Evolutionary conservation across 2,113 vertebrate genomes (phyloP).

Genomic region (Cettia cetti): DNA sequence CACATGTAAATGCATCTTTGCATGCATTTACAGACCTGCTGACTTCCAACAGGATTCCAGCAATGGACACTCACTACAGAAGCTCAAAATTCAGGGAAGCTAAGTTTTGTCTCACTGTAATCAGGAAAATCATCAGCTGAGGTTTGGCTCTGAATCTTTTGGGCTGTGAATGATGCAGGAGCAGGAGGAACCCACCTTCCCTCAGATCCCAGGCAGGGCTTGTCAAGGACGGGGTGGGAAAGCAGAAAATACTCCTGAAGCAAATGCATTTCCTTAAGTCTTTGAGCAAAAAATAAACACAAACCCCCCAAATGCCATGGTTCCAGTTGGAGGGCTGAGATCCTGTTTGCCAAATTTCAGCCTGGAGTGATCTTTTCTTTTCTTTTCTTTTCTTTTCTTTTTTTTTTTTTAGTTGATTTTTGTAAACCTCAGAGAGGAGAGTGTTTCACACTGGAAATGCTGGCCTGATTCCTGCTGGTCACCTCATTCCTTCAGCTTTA

Average conservation of each 20-base stretch:
- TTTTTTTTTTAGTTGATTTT: background rate
- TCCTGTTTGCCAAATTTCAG: constrained; percentile 9
- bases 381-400: background rate
- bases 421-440: background rate
- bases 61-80: background rate
- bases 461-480: background rate
- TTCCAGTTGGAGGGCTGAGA: background rate
- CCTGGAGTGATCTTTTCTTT: background rate
- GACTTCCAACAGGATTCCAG: background rate
- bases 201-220: background rate
- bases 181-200: background rate
- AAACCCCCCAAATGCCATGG: background rate
- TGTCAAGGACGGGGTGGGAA: background rate
- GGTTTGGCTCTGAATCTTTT: background rate
- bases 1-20: too few species aligned
- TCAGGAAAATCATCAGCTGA: background rate
- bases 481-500: background rate
- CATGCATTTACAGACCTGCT: background rate
- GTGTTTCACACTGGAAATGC: background rate
- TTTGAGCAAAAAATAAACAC: constrained; percentile 5
- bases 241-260: background rate
- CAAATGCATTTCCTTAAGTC: background rate
- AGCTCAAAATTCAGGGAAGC: background rate
- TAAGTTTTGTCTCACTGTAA: background rate
- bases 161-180: background rate